Conservation (phyloP, 2,113 vertebrate species). For the Colistium nudipinnis region DNA sequence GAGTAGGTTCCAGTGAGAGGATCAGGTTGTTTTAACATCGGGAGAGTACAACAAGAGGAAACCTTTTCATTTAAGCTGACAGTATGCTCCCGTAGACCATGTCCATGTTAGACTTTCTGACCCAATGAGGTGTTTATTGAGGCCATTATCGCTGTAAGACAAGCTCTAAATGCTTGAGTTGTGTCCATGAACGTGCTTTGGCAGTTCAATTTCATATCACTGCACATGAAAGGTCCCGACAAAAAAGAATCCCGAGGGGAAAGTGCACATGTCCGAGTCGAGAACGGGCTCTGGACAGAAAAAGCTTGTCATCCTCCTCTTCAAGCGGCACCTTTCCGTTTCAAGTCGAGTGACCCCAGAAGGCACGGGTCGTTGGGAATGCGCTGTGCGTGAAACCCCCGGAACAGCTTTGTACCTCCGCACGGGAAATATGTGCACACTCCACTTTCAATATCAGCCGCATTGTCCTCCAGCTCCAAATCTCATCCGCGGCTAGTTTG, state of each 20-base stretch:
- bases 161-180: conserved; percentile 36
- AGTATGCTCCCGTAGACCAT: conserved; percentile 50
- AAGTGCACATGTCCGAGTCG: not conserved
- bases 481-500: conserved; percentile 44
- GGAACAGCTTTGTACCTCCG: conserved; percentile 32
- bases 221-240: not conserved
- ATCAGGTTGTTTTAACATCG: conserved; percentile 68
- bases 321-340: conserved; percentile 18
- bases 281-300: conserved; percentile 11
- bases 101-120: conserved; percentile 52
- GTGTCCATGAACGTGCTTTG: conserved; percentile 6
- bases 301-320: conserved; percentile 6
- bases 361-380: conserved; percentile 34
- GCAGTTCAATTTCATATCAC: conserved; percentile 11
- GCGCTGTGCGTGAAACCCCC: conserved; percentile 37
- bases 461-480: conserved; percentile 49
- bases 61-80: conserved; percentile 64
- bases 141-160: conserved; percentile 42
- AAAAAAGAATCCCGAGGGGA: not conserved
- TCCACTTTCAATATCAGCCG: conserved; percentile 51
- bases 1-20: conserved; percentile 41
- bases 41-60: conserved; percentile 67
- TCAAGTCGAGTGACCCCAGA: conserved; percentile 37
- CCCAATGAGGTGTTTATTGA: conserved; percentile 69
- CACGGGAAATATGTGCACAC: conserved; percentile 22